Conservation (phyloP, 1,140 invertebrate genomes). For the Achroia grisella region DNA sequence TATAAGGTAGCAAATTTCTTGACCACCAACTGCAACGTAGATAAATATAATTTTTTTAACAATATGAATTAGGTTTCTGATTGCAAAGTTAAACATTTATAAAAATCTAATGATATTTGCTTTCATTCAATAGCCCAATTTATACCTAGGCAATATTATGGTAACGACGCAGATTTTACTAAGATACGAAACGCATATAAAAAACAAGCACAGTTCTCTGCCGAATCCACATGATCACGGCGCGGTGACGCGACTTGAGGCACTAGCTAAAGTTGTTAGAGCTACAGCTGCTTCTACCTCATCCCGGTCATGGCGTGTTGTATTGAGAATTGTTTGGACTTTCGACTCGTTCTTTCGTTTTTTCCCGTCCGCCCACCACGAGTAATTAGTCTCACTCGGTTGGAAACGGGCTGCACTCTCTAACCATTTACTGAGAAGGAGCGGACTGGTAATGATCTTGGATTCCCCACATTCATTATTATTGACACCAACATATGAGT, state of each 20-base stretch:
- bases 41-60: no score
- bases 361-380: slow-evolving; percentile 74
- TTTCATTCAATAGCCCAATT: no score
- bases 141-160: no score
- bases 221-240: slow-evolving; percentile 19
- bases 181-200: not conserved
- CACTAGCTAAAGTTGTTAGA: slow-evolving; percentile 73
- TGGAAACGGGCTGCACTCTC: slow-evolving; percentile 80
- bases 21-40: no score
- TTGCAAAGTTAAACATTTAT: no score
- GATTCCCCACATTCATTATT: slow-evolving; percentile 28
- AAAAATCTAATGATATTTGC: no score
- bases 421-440: slow-evolving; percentile 79
- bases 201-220: not conserved
- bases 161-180: no score
- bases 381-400: slow-evolving; percentile 78
- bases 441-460: slow-evolving; percentile 60
- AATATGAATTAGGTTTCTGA: no score
- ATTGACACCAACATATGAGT: slow-evolving; percentile 41
- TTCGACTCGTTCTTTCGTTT: slow-evolving; percentile 37
- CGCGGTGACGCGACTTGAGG: slow-evolving; percentile 36
- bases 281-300: slow-evolving; percentile 82
- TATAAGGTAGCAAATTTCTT: no score
- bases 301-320: slow-evolving; percentile 74
- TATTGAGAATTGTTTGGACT: slow-evolving; percentile 27